Evolutionary conservation across 1,140 invertebrate species (phyloP), one percentile per base, ranked within the genome.

Genomic region (Campodea augens): DNA sequence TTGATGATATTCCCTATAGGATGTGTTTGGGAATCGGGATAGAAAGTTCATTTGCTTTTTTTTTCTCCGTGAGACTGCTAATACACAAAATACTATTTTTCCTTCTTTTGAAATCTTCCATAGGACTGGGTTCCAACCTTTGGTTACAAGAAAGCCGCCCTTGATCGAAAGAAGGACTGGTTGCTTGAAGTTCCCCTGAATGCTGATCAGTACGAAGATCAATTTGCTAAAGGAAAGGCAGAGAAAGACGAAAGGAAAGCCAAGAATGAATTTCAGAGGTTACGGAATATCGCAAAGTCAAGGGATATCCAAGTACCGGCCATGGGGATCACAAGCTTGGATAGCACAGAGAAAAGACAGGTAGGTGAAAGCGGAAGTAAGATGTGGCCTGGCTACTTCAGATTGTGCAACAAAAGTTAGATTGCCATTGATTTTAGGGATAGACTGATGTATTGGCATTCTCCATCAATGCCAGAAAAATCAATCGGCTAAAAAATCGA

Each of bases 201-300:
- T 67, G 73, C 74, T 20, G 79, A 95, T 66, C 86, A 87, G 2
- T 78, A 78, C 62, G 78, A 81, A 55, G 88, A 98, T 62, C 82
- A 85, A 64, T 92, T 93, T 71, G 75, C 72, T 13, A 81, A 86
- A 55, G 76, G 77, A 57, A 71, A 71, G 1, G 68, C 73, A 49
- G 71, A 73, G 19, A 96, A 93, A 57, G 74, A 77, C 44, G 93
- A 98, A 59, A 78, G 76, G 55, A 74, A 86, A 3, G 84, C 90
- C 7, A 98, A 97, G 60, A 97, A 98, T 71, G 92, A 98, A 63
- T 68, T 91, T 41, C 88, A 98, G 60, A 70, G 91, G 40, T 66
- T 98, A 49, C 74, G 84, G 50, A 98, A 98, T 64, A 78, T 98
- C 55, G 89, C 89, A 1, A 72, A 77, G 53, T 66, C 78, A 0